Percentiles rank a stretch among this genome's conserved stretches.
phyloP scores from a whole-genome alignment of 2,113 vertebrate genomes.

The Pyxicephalus adspersus region DNA sequence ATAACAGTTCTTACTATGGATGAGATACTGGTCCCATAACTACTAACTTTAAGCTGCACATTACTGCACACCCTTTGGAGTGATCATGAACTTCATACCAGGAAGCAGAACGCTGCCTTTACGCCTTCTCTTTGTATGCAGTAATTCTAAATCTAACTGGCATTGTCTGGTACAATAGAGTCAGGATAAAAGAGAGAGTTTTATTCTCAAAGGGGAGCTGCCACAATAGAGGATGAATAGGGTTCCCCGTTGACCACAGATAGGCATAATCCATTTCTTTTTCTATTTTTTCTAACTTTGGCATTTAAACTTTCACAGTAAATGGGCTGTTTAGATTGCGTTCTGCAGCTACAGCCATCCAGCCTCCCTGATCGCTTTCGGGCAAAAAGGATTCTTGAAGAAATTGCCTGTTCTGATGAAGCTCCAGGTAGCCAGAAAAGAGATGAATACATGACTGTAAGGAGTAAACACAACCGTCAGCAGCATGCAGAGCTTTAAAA shows the following conservation, averaged over 20 bases:
- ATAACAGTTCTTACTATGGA: not conserved
- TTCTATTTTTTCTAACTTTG: slow-evolving; percentile 8
- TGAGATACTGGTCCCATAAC: not conserved
- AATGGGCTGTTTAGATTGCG: slow-evolving; percentile 19
- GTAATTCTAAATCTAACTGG: slow-evolving; percentile 15
- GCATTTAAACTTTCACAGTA: slow-evolving; percentile 36
- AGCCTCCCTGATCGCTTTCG: not conserved
- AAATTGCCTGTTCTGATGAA: not conserved
- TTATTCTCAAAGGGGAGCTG: not conserved
- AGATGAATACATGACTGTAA: slow-evolving; percentile 32
- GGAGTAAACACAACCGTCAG: slow-evolving; percentile 11
- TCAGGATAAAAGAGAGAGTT: slow-evolving; percentile 11
- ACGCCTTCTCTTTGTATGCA: not conserved
- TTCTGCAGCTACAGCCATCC: not conserved
- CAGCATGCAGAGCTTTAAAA: slow-evolving; percentile 31
- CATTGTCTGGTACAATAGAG: slow-evolving; percentile 44
- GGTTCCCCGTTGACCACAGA: slow-evolving; percentile 27
- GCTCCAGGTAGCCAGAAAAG: slow-evolving; percentile 27
- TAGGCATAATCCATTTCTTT: not conserved
- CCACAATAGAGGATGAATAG: slow-evolving; percentile 18
- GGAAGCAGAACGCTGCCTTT: slow-evolving; percentile 17
- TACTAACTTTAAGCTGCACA: slow-evolving; percentile 11
- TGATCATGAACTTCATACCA: slow-evolving; percentile 1
- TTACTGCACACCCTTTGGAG: slow-evolving; percentile 15
- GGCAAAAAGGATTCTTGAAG: not conserved